These are phyloP conservation scores for Epirrhoe alternata DNA, from an alignment of 2,888 invertebrate genomes.

Conservation along the genomic window DNA sequence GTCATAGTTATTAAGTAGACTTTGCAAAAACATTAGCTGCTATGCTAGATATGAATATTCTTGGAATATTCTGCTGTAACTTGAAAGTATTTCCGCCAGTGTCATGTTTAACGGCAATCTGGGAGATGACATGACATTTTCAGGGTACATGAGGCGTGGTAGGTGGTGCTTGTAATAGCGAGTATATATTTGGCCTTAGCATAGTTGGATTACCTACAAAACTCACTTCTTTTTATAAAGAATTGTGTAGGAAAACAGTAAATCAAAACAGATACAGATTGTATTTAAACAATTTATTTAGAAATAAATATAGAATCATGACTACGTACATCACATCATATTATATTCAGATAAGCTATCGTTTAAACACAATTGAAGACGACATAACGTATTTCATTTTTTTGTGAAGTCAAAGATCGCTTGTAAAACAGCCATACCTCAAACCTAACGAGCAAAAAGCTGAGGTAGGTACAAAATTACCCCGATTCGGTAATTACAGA, in stretches of 20 bases:
- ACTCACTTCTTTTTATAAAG: no score
- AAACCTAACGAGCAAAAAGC: slow-evolving; percentile 78
- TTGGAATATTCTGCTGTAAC: background rate
- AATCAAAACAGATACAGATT: no score
- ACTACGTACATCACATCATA: no score
- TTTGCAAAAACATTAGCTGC: background rate
- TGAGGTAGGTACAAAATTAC: slow-evolving; percentile 74
- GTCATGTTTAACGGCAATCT: slow-evolving; percentile 64
- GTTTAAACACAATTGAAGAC: no score
- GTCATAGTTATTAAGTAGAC: background rate
- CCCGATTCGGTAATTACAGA: slow-evolving; percentile 81
- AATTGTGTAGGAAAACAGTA: no score
- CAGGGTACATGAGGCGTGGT: slow-evolving; percentile 59
- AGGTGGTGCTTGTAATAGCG: slow-evolving; percentile 50
- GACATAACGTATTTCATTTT: no score
- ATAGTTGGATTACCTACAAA: no score
- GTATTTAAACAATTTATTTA: no score
- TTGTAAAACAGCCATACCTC: slow-evolving; percentile 39
- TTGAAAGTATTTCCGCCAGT: slow-evolving; percentile 7
- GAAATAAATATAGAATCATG: no score
- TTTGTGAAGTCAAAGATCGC: slow-evolving; percentile 27
- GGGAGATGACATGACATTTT: slow-evolving; percentile 68
- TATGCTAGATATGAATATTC: background rate
- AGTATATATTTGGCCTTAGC: background rate
- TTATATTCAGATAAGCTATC: no score